Evolutionary conservation across 2,797 vertebrate genomes (phyloP).

Genomic region (Muscicapa comitata): DNA sequence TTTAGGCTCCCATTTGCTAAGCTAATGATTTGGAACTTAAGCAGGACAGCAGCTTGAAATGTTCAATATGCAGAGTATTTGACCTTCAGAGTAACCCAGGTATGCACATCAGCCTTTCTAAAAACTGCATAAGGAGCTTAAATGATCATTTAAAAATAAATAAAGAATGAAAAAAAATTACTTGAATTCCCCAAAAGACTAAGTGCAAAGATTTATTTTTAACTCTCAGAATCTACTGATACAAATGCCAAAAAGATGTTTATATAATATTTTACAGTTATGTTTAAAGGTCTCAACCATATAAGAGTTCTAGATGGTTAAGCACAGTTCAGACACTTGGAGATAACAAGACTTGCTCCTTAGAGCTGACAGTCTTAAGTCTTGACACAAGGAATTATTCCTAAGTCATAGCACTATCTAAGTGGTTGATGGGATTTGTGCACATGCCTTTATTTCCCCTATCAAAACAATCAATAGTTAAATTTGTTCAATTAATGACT

Average conservation of each 20-base stretch:
- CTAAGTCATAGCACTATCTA: background rate
- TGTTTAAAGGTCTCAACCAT: background rate
- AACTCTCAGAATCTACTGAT: background rate
- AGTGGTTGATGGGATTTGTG: background rate
- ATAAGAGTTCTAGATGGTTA: background rate
- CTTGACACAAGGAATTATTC: background rate
- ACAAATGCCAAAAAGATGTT: background rate
- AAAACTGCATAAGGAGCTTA: background rate
- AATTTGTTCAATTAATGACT: background rate
- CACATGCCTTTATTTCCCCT: background rate
- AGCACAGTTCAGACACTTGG: background rate
- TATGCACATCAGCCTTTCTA: background rate
- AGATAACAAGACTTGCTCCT: background rate
- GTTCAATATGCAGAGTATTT: background rate
- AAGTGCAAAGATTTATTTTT: background rate
- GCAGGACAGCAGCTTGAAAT: conserved; percentile 29
- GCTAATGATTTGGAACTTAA: conserved; percentile 30
- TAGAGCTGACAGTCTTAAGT: background rate
- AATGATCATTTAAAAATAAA: background rate
- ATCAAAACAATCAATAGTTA: background rate
- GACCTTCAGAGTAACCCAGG: conserved; percentile 29
- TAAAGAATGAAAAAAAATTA: background rate
- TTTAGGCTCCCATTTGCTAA: background rate
- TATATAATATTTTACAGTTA: background rate
- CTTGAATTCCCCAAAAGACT: background rate